Percentiles rank a stretch among this genome's conserved stretches.
Conservation (phyloP, 1,140 invertebrate species). For the Drosophila teissieri region DNA sequence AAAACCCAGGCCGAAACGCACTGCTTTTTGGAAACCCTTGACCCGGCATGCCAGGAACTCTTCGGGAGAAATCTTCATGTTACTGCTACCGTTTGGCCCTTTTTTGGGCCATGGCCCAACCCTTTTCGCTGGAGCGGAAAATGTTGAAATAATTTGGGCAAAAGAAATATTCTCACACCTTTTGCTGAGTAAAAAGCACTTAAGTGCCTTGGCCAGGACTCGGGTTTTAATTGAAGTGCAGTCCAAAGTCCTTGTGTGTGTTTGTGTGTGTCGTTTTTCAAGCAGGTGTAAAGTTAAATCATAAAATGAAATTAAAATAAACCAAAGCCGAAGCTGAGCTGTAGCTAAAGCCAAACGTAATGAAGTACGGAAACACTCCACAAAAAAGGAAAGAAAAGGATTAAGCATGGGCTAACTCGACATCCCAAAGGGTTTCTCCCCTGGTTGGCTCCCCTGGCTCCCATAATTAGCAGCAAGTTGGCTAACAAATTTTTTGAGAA, state of each 20-base stretch:
- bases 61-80: constrained; percentile 61
- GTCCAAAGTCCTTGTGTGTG: constrained; percentile 42
- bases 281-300: constrained; percentile 85
- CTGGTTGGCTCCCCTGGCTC: constrained; percentile 32
- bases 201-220: constrained; percentile 71
- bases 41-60: constrained; percentile 65
- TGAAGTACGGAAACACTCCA: constrained; percentile 62
- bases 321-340: constrained; percentile 55
- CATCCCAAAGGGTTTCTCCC: constrained; percentile 44
- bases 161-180: constrained; percentile 70
- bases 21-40: constrained; percentile 58
- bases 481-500: constrained; percentile 46
- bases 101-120: constrained; percentile 30
- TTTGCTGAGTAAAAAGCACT: constrained; percentile 64
- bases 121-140: constrained; percentile 31
- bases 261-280: constrained; percentile 36
- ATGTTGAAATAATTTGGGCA: constrained; percentile 74
- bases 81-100: constrained; percentile 55
- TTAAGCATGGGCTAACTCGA: constrained; percentile 51
- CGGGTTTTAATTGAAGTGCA: constrained; percentile 81
- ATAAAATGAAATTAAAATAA: constrained; percentile 84
- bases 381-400: constrained; percentile 55
- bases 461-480: constrained; percentile 72
- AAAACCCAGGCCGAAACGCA: constrained; percentile 17
- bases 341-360: constrained; percentile 74